phyloP scores from a whole-genome alignment of 2,888 invertebrate species.

The Drosophila paranaensis region DNA sequence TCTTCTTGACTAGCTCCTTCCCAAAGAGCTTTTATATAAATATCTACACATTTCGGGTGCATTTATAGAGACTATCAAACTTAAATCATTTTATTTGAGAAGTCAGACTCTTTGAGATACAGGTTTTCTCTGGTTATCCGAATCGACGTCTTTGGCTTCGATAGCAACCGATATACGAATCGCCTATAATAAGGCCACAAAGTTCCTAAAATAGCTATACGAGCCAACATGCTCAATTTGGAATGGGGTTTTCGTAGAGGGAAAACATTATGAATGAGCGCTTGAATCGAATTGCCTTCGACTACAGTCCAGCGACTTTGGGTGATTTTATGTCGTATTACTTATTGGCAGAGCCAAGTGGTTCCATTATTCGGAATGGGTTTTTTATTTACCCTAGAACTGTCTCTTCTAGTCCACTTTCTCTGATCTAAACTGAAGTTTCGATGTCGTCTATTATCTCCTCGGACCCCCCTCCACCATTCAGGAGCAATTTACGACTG shows the following conservation, averaged over 20 bases:
- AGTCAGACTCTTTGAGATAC: too few relatives aligned
- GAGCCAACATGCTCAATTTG: background rate
- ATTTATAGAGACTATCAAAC: too few relatives aligned
- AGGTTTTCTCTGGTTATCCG: too few relatives aligned
- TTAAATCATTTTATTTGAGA: too few relatives aligned
- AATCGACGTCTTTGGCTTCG: too few relatives aligned
- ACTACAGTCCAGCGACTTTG: too few relatives aligned
- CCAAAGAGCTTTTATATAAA: too few relatives aligned
- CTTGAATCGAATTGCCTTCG: background rate
- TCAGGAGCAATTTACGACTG: constrained; percentile 3
- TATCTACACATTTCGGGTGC: too few relatives aligned
- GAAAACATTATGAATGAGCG: background rate
- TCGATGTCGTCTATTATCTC: background rate
- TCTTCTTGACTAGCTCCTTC: too few relatives aligned
- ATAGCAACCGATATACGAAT: too few relatives aligned
- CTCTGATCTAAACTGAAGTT: constrained; percentile 19
- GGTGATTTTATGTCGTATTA: background rate
- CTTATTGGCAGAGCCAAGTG: background rate
- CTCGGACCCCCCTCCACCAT: constrained; percentile 1
- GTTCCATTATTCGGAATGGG: background rate
- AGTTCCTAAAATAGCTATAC: background rate
- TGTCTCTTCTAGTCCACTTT: constrained; percentile 23
- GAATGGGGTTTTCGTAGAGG: background rate
- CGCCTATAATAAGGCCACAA: background rate
- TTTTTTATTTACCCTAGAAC: background rate